These are phyloP conservation scores for Salvelinus sp. DNA, from an alignment of 2,113 vertebrate genomes.

Conservation along the genomic window DNA sequence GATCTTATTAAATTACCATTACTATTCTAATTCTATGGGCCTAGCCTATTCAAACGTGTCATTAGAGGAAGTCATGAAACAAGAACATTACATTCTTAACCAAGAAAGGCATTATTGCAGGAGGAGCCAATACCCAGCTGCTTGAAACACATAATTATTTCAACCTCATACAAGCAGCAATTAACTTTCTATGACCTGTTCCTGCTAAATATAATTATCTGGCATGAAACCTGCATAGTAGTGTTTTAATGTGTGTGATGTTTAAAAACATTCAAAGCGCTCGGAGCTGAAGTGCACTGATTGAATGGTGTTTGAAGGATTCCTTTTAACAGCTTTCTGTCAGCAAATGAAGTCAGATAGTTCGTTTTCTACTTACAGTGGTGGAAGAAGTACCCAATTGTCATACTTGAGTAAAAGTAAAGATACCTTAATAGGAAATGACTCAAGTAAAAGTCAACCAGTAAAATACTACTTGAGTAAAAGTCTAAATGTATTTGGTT, in stretches of 20 bases:
- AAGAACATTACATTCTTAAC: slow-evolving; percentile 4
- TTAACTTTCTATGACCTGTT: slow-evolving; percentile 56
- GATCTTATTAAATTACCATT: too few relatives aligned
- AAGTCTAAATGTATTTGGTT: too few relatives aligned
- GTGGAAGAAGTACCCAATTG: too few relatives aligned
- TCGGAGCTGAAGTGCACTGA: slow-evolving; percentile 25
- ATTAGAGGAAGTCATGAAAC: slow-evolving; percentile 3
- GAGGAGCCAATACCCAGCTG: slow-evolving; percentile 35
- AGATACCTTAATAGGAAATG: too few relatives aligned
- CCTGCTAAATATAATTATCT: slow-evolving; percentile 56
- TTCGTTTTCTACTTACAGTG: too few relatives aligned
- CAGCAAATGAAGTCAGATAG: not conserved
- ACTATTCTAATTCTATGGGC: too few relatives aligned
- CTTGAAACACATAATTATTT: slow-evolving; percentile 49
- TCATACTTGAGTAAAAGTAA: too few relatives aligned
- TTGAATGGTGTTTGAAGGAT: slow-evolving; percentile 9
- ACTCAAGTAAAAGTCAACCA: too few relatives aligned
- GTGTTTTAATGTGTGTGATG: slow-evolving; percentile 45
- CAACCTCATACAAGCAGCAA: slow-evolving; percentile 54
- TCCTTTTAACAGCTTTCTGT: not conserved
- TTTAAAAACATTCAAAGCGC: slow-evolving; percentile 33
- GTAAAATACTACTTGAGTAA: too few relatives aligned
- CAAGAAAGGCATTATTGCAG: slow-evolving; percentile 18
- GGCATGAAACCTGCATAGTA: slow-evolving; percentile 48
- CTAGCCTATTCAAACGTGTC: not conserved